These are phyloP conservation scores for Neosilurus mollespiculum DNA, from an alignment of 2,797 vertebrate species.

Conservation along the genomic window DNA sequence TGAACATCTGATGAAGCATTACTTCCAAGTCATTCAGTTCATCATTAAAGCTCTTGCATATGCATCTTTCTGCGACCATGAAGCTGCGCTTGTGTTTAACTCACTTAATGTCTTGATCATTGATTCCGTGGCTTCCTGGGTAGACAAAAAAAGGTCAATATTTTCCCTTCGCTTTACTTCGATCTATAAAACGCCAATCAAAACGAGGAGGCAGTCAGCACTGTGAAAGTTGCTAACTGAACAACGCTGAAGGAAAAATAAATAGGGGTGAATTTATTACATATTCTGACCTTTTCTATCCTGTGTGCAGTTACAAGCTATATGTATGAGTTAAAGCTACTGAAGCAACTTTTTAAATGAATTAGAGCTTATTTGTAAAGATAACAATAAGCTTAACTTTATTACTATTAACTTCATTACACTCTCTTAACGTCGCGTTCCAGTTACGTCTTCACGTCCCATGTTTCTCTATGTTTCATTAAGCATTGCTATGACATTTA, in stretches of 20 bases:
- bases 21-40: constrained; percentile 75
- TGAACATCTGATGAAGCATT: constrained; percentile 68
- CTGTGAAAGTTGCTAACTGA: constrained; percentile 2
- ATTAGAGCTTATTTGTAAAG: background rate
- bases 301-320: background rate
- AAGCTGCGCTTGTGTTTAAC: constrained; percentile 68
- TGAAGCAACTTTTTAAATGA: background rate
- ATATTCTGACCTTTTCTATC: background rate
- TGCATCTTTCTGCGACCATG: constrained; percentile 60
- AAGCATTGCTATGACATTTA: background rate
- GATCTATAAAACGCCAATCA: constrained; percentile 60
- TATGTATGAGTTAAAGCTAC: background rate
- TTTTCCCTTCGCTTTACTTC: constrained; percentile 61
- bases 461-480: too few relatives aligned
- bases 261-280: background rate
- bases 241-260: too few relatives aligned
- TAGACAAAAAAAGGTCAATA: constrained; percentile 68
- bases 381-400: background rate
- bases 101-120: constrained; percentile 76
- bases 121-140: constrained; percentile 65
- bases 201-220: constrained; percentile 32
- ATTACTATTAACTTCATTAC: background rate
- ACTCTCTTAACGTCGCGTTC: background rate
- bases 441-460: background rate
- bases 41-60: constrained; percentile 70